A percentile compares a stretch with the other conserved stretches of the same genome.
These are phyloP conservation scores for Heterohyrax brucei DNA, from an alignment of 2,797 vertebrate genomes.

Conservation along the genomic window DNA sequence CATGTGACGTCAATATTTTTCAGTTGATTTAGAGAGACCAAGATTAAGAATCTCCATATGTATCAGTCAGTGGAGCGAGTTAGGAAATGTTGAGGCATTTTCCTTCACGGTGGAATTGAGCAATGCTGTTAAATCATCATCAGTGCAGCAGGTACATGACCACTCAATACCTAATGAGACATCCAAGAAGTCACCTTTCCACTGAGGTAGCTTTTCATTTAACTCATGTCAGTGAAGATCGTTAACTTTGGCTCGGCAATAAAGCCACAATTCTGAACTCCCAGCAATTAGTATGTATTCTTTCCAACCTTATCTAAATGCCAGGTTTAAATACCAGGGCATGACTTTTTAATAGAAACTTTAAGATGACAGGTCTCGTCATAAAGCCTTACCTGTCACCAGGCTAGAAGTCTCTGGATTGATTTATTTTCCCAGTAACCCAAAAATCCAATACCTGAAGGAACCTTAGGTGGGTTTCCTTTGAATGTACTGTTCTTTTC, in stretches of 20 bases:
- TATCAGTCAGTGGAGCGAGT: background rate
- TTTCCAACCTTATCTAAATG: conserved; percentile 14
- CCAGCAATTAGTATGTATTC: background rate
- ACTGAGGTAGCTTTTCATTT: background rate
- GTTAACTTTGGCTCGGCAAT: conserved; percentile 42
- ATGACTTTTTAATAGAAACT: conserved; percentile 11
- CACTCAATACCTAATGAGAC: background rate
- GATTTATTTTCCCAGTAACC: conserved; percentile 12
- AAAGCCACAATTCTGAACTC: conserved; percentile 7
- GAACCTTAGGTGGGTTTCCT: background rate
- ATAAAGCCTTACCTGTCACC: background rate
- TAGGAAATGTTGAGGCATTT: background rate
- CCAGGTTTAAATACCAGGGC: background rate
- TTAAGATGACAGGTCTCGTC: background rate
- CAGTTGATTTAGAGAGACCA: conserved; percentile 64
- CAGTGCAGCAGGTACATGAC: background rate
- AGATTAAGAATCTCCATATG: background rate
- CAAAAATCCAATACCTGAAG: background rate
- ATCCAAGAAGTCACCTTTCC: conserved; percentile 20
- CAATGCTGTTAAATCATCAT: conserved; percentile 54
- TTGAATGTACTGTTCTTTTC: background rate
- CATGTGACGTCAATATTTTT: conserved; percentile 37
- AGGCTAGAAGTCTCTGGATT: conserved; percentile 6
- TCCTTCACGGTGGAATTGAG: background rate
- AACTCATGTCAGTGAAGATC: conserved; percentile 8